A percentile compares a stretch with the other conserved stretches of the same genome.
These are phyloP conservation scores for Glossophaga mutica DNA, from an alignment of 2,797 vertebrate genomes.

Conservation along the genomic window DNA sequence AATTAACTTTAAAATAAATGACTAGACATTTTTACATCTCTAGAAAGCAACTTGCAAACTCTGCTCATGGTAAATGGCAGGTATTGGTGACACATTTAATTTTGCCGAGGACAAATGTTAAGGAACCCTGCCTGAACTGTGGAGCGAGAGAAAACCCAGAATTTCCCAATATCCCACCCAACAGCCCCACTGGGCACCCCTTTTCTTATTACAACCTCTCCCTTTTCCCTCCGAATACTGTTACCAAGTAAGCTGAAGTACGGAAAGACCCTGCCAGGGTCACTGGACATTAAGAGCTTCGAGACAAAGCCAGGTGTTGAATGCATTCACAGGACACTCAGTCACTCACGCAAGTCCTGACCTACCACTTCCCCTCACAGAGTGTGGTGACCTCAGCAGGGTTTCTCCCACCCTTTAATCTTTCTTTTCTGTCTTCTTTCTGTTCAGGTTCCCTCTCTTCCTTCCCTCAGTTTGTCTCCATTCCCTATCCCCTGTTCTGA, in stretches of 20 bases:
- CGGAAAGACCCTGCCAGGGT: not conserved
- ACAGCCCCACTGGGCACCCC: not conserved
- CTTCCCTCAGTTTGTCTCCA: not conserved
- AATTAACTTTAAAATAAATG: constrained; percentile 47
- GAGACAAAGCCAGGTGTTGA: not conserved
- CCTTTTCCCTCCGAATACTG: not conserved
- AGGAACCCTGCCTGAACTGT: not conserved
- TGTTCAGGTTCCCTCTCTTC: not conserved
- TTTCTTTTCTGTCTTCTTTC: not conserved
- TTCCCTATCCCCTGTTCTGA: not conserved
- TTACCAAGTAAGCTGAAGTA: not conserved
- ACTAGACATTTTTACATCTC: not conserved
- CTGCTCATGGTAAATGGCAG: not conserved
- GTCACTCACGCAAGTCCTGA: not conserved
- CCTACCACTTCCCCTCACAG: not conserved
- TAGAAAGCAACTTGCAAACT: not conserved
- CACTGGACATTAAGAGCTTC: not conserved
- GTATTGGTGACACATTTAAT: not conserved
- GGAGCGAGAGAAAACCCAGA: not conserved
- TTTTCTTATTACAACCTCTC: not conserved
- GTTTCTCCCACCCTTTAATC: not conserved
- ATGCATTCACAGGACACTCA: not conserved
- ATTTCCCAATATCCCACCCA: not conserved
- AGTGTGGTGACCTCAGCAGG: not conserved
- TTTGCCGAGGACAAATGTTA: not conserved